These are phyloP conservation scores for Eilema depressum DNA, from an alignment of 2,888 invertebrate species.

Conservation along the genomic window DNA sequence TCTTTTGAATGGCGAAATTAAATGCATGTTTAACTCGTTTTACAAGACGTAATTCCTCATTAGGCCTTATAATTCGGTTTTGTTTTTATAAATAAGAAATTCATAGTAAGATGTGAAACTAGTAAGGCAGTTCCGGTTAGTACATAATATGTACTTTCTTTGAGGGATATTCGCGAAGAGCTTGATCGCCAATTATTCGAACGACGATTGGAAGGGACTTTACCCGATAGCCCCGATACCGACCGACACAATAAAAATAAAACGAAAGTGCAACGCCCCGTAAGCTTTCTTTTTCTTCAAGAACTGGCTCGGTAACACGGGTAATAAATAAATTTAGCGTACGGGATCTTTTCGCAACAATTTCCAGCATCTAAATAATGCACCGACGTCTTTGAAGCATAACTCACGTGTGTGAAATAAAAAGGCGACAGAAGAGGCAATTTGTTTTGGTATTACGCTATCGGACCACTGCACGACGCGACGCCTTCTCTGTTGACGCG, in stretches of 20 bases:
- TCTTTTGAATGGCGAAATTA: constrained; percentile 36
- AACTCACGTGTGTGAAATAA: constrained; percentile 76
- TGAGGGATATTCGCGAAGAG: constrained; percentile 58
- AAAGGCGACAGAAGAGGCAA: constrained; percentile 75
- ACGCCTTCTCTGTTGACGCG: constrained; percentile 52
- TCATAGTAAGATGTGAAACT: neutral
- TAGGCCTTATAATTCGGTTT: constrained; percentile 20
- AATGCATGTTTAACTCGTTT: constrained; percentile 33
- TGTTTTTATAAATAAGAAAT: constrained; percentile 2
- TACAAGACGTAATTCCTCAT: constrained; percentile 19
- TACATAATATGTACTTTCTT: too few relatives aligned
- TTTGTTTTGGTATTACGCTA: constrained; percentile 83
- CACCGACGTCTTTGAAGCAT: constrained; percentile 68
- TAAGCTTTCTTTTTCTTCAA: constrained; percentile 49
- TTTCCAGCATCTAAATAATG: constrained; percentile 64
- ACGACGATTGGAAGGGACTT: constrained; percentile 62
- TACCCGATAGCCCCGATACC: constrained; percentile 45
- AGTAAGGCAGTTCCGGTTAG: neutral
- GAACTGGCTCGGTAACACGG: constrained; percentile 58
- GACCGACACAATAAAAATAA: constrained; percentile 62
- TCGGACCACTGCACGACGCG: constrained; percentile 65
- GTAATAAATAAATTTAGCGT: constrained; percentile 53
- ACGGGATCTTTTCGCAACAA: constrained; percentile 48
- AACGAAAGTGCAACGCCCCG: constrained; percentile 55
- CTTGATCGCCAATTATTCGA: constrained; percentile 69